A percentile compares a stretch with the other conserved stretches of the same genome.
phyloP scores from a whole-genome alignment of 2,113 vertebrate genomes.

The Podarcis cretensis region DNA sequence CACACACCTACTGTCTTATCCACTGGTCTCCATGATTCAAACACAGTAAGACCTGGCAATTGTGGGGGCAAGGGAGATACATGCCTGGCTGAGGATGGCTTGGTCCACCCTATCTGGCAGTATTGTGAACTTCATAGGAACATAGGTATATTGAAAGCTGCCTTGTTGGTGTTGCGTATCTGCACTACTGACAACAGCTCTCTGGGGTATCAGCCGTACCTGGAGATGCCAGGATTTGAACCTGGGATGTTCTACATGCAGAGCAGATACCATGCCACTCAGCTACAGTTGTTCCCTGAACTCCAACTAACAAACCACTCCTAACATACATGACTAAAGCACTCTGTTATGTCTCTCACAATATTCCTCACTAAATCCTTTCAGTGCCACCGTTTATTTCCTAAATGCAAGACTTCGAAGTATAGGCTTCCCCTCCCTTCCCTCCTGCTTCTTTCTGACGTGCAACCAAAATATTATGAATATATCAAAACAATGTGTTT shows the following conservation, averaged over 20 bases:
- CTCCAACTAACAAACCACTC: background rate
- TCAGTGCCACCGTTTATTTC: background rate
- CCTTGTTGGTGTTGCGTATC: too few relatives aligned
- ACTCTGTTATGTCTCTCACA: background rate
- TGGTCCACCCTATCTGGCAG: background rate
- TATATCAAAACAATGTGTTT: constrained; percentile 52
- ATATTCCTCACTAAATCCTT: background rate
- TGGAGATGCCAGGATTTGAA: too few relatives aligned
- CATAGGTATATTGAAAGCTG: too few relatives aligned
- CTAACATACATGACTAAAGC: background rate
- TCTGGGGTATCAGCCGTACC: too few relatives aligned
- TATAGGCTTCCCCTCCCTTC: background rate
- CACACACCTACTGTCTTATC: background rate
- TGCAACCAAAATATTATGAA: constrained; percentile 8
- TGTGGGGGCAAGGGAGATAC: background rate
- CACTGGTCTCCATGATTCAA: background rate
- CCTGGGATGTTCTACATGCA: too few relatives aligned
- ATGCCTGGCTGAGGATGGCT: too few relatives aligned
- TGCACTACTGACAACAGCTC: too few relatives aligned
- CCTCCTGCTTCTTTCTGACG: constrained; percentile 18
- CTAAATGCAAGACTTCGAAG: background rate
- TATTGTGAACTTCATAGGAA: background rate
- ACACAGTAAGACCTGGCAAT: background rate
- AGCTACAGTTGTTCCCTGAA: background rate
- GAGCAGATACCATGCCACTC: too few relatives aligned